These are phyloP conservation scores for Carabus problematicus DNA, from an alignment of 2,888 invertebrate genomes.

Conservation along the genomic window DNA sequence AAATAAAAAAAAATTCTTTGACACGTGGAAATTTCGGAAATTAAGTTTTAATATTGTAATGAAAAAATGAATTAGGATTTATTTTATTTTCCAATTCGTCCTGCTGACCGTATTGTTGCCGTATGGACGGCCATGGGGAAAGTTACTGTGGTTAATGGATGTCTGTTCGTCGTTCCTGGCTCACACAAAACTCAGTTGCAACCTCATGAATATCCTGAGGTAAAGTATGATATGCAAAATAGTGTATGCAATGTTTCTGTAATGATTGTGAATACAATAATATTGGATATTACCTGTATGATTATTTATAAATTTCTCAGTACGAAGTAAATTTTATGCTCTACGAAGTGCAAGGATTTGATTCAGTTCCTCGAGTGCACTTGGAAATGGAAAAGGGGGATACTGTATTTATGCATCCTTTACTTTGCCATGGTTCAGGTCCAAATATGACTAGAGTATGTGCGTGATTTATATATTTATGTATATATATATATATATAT, in stretches of 20 bases:
- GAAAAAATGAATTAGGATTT: conserved; percentile 81
- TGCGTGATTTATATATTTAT: conserved; percentile 47
- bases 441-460: conserved; percentile 73
- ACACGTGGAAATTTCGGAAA: too few relatives aligned
- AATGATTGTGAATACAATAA: too few relatives aligned
- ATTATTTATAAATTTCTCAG: conserved; percentile 45
- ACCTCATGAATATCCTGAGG: conserved; percentile 23
- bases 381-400: conserved; percentile 86
- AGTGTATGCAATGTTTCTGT: too few relatives aligned
- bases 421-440: conserved; percentile 87
- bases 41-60: neutral
- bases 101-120: conserved; percentile 80
- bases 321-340: conserved; percentile 72
- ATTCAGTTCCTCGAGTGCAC: conserved; percentile 62
- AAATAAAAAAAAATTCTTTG: too few relatives aligned
- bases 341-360: conserved; percentile 67
- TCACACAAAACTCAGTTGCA: conserved; percentile 64
- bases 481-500: too few relatives aligned
- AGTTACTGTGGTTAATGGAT: conserved; percentile 78
- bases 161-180: conserved; percentile 82
- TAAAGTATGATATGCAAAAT: too few relatives aligned
- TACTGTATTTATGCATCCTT: conserved; percentile 86
- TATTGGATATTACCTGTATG: too few relatives aligned
- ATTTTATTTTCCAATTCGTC: conserved; percentile 87
- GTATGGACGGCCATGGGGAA: conserved; percentile 89